A percentile compares a stretch with the other conserved stretches of the same genome.
phyloP scores from a whole-genome alignment of 2,888 invertebrate genomes.

The Hyalella azteca region DNA sequence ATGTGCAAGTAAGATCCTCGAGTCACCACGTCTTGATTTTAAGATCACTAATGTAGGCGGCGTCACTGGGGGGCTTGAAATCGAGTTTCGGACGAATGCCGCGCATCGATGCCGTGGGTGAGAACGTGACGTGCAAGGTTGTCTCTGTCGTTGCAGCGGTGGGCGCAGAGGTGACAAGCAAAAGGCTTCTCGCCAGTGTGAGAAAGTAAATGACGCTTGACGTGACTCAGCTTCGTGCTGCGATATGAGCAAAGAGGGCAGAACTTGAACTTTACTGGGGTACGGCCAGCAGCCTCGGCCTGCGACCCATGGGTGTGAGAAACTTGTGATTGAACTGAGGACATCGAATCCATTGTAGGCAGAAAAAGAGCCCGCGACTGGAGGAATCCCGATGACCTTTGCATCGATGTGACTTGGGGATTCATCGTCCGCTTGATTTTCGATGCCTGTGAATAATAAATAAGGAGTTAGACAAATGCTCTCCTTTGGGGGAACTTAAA shows the following conservation, averaged over 20 bases:
- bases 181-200: slow-evolving; percentile 55
- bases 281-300: not conserved
- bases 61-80: too few species aligned
- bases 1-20: too few species aligned
- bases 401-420: not conserved
- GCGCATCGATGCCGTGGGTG: slow-evolving; percentile 39
- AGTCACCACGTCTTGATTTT: too few species aligned
- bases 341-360: too few species aligned
- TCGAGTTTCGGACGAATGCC: too few species aligned
- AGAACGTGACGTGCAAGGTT: slow-evolving; percentile 49
- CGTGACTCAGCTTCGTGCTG: slow-evolving; percentile 1
- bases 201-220: slow-evolving; percentile 44
- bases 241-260: slow-evolving; percentile 5
- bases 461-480: not conserved
- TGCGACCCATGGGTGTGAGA: too few species aligned
- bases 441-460: slow-evolving; percentile 1
- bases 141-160: slow-evolving; percentile 50
- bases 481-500: not conserved
- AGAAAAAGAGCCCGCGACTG: not conserved
- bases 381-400: not conserved
- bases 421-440: not conserved
- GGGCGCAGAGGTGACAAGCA: slow-evolving; percentile 45
- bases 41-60: too few species aligned
- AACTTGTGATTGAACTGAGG: too few species aligned
- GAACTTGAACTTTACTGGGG: not conserved